Base-by-base conservation (phyloP, 2,888 invertebrate species). In the Drosophila nr. perissopoda region DNA sequence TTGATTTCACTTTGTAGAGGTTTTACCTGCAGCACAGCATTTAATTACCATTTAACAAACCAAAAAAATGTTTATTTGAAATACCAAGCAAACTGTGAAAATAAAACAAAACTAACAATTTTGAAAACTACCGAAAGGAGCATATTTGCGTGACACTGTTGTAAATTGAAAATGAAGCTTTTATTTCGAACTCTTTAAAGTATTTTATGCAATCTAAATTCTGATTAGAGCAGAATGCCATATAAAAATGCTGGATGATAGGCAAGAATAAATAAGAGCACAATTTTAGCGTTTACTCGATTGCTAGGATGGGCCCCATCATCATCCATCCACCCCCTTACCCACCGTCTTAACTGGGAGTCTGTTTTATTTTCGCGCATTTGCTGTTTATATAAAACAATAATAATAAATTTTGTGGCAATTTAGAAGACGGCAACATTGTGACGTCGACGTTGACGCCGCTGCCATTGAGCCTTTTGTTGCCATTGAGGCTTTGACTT, bases 371-470 rank as follows among this genome's bases (percentile, higher is more conserved):
- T 79, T 82, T 86, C 82, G 84, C 87, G 82, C 75, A 76, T 88
- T 84, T 88, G 68, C 85, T 80, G 82, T 82, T 85, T 85, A 69
- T 80, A 82, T 73, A 76, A 76, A 87, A 86, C 87, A 85, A 87
- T 87, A 87, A 83, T 83, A 80, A 87, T 89, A 87, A 85, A 89
- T 87, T 87, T 80, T 61, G 78, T 64, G 86, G 82, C 86, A 83
- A 82, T 87, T 84, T 74, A 57, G 73, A 67, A 60, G 80, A 64
- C 54, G 64, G 53, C 45, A 33, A 33, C 63, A 27, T 31, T 54
- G 34, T 57, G 57, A 53, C 29, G 63, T 18, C 59, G 59, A 21
- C 25, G 54, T 21, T 40, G 48, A 33, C 53, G 64, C 48, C 48
- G 65, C 51, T 68, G 56, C 56, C 69, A 60, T 71, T 61, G 72